Evolutionary conservation across 2,797 vertebrate genomes (phyloP), one percentile per base, ranked within the genome.

Genomic region (Mormyrops attenuatus): DNA sequence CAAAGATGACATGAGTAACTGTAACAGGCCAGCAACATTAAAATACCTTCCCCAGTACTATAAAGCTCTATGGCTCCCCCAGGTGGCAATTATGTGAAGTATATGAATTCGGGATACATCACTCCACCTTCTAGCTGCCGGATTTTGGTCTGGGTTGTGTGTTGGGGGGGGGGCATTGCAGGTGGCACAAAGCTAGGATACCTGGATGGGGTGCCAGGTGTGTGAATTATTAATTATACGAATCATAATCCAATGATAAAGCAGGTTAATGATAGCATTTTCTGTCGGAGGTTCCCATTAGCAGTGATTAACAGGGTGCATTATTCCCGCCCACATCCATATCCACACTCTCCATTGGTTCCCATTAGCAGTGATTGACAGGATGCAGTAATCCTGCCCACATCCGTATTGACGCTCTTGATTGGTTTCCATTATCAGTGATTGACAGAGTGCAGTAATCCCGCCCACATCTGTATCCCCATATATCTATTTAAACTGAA

Each of bases 31-130:
- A 73, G 26, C 3, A 7, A 6, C 2, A 13, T 34, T 73, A 30
- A 38, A 41, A 73, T 34, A 34, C 3, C 69, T 15, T 38, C 15
- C 2, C 13, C 11, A 6, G 34, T 41, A 20, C 15, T 38, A 2
- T 77, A 41, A 41, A 77, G 69, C 69, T 41, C 69, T 77, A 22
- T 84, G 80, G 80, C 80, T 84, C 80, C 80, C 38, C 80, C 80
- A 9, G 41, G 44, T 84, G 80, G 80, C 41, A 49, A 49, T 44
- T 49, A 84, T 3, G 80, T 84, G 44, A 47, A 82, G 30, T 44
- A 44, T 8, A 82, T 82, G 44, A 82, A 49, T 82, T 22, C 5
- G 3, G 20, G 17, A 82, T 82, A 7, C 44, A 22, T 5, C 60
- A 26, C 20, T 60, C 57, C 2, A 22, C 22, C 17, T 47, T 44